These are phyloP conservation scores for Capricornis sumatraensis DNA, from an alignment of 2,113 vertebrate genomes.

Conservation along the genomic window DNA sequence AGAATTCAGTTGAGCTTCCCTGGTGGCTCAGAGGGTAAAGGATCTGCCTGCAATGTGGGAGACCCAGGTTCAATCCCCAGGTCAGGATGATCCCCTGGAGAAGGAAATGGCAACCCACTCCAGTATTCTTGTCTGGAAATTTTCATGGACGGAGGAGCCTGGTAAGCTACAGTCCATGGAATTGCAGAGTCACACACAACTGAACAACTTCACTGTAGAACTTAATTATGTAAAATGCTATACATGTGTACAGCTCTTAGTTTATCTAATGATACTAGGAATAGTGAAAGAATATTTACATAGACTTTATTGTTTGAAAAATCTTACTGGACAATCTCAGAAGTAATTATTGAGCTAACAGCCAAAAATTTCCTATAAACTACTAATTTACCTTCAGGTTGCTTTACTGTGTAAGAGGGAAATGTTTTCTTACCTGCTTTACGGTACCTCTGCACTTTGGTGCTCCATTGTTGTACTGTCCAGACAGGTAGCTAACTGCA, in stretches of 20 bases:
- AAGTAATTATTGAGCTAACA: neutral
- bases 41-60: neutral
- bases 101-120: neutral
- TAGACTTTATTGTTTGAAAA: conserved; percentile 8
- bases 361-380: neutral
- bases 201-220: neutral
- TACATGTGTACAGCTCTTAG: neutral
- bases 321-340: neutral
- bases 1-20: neutral
- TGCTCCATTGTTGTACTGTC: neutral
- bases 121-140: neutral
- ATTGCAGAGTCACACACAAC: neutral
- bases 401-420: neutral
- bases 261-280: neutral
- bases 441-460: neutral
- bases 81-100: neutral
- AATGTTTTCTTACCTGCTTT: neutral
- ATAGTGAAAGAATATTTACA: neutral
- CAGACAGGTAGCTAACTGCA: neutral
- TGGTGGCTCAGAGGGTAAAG: neutral
- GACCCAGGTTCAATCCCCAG: neutral
- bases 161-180: neutral
- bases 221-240: neutral
- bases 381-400: neutral
- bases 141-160: neutral